phyloP scores from a whole-genome alignment of 2,888 invertebrate genomes.

The Synergus gifuensis region DNA sequence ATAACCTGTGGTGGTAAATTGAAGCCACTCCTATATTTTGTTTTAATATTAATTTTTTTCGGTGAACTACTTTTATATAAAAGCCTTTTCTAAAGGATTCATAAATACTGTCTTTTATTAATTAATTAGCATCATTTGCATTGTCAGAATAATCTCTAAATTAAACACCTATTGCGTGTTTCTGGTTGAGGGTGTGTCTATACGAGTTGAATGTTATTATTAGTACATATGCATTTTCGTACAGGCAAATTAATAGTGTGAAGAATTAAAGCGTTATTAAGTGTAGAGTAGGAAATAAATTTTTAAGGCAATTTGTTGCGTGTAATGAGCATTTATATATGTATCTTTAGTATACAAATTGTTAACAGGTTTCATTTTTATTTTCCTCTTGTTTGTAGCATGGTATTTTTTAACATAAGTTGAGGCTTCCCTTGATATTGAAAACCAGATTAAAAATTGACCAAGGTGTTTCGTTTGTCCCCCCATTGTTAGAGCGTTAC shows the following conservation, averaged over 20 bases:
- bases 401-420: no score
- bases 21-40: not conserved
- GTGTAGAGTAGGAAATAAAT: not conserved
- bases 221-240: not conserved
- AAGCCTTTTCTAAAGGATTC: not conserved
- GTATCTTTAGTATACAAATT: not conserved
- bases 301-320: not conserved
- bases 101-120: not conserved
- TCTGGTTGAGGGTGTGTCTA: conserved; percentile 2
- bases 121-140: not conserved
- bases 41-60: not conserved
- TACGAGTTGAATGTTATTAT: not conserved
- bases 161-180: conserved; percentile 18
- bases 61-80: not conserved
- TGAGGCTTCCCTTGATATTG: no score
- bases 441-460: conserved; percentile 6
- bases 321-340: not conserved
- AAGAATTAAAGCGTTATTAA: conserved; percentile 13
- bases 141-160: not conserved
- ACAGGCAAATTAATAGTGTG: not conserved
- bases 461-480: not conserved
- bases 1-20: no score
- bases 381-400: no score
- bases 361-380: not conserved
- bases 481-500: not conserved